These are phyloP conservation scores for Darevskia nairensis DNA, from an alignment of 2,797 vertebrate genomes.

Conservation along the genomic window DNA sequence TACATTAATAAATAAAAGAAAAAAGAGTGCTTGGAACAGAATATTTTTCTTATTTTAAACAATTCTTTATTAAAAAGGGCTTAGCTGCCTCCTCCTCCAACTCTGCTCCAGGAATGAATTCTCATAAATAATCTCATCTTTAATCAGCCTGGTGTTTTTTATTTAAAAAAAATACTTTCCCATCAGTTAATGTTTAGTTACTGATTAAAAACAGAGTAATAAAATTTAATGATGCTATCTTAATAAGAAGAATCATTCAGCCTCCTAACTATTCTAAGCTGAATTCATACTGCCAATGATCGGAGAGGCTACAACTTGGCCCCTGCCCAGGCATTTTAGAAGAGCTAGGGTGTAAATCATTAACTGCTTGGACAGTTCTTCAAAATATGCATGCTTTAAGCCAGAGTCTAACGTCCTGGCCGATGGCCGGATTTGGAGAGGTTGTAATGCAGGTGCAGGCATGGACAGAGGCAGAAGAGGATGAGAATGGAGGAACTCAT, in stretches of 20 bases:
- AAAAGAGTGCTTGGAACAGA: neutral
- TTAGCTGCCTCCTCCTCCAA: constrained; percentile 23
- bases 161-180: neutral
- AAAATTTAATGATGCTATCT: constrained; percentile 57
- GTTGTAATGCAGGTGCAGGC: neutral
- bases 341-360: neutral
- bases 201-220: constrained; percentile 53
- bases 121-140: constrained; percentile 30
- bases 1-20: constrained; percentile 15
- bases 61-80: constrained; percentile 20
- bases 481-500: neutral
- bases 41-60: neutral
- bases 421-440: neutral
- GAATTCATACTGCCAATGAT: constrained; percentile 22
- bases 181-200: constrained; percentile 60
- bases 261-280: constrained; percentile 41
- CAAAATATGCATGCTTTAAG: neutral
- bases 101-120: constrained; percentile 20
- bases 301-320: constrained; percentile 17
- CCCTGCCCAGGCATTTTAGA: neutral
- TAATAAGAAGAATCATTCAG: constrained; percentile 42
- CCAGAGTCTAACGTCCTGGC: neutral
- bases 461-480: neutral
- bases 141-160: constrained; percentile 47
- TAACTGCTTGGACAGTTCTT: neutral